Base-by-base conservation (phyloP, 2,888 invertebrate species). In the Agrilus cyanescens region DNA sequence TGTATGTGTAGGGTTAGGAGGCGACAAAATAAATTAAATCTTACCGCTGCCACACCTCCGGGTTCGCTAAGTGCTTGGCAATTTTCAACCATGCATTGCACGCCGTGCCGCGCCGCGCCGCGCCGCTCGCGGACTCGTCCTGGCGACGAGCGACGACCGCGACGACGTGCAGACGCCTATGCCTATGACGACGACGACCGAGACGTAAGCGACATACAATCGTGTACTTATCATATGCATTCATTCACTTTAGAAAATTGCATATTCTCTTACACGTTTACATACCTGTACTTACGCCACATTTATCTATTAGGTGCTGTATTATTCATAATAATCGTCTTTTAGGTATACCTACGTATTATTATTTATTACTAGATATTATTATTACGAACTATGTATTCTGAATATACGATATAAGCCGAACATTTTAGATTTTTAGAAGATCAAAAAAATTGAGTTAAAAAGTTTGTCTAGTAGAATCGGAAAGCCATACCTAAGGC, bases 11-110 rank as follows among this genome's bases (percentile, higher is more conserved):
- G 42, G 43, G 48, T 25, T 25, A 25, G 45, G 52, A 54, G 56
- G 57, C 54, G 57, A 55, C 54, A 57, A 57, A 57, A 56, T 57
- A 56, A 57, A 56, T 57, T 57, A 56, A 57, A 57, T 57, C 55
- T 54, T 55, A 52, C 54, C 54, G 52, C 51, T 53, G 51, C 55
- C 52, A 56, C 56, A 53, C 57, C 56, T 57, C 48, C 48, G 48
- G 46, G 48, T 46, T 45, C 50, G 47, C 46, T 48, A 47, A 47
- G 50, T 50, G 53, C 53, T 54, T 53, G 47, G 52, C 50, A 52
- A 53, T 55, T 55, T 53, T 44, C 51, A 51, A 51, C 52, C 53
- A 53, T 50, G 53, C 53, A 51, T 50, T 50, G 51, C 49, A 48
- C 10, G 25, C 25, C 25, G 20, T 7, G 2, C 20, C 25, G 20